phyloP scores from a whole-genome alignment of 2,888 invertebrate genomes.

The Hypena proboscidalis region DNA sequence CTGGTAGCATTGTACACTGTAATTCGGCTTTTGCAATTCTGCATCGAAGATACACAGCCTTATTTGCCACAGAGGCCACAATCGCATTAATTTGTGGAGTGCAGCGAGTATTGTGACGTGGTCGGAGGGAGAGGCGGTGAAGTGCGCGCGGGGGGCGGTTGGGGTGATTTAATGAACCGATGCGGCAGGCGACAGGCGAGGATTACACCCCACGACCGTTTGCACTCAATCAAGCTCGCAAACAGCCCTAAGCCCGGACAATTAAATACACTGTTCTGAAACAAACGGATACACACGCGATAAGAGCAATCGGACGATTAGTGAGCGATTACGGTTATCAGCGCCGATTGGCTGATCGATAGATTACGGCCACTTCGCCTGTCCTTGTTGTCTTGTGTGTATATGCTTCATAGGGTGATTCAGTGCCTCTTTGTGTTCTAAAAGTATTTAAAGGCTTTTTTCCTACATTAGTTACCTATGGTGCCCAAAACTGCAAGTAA shows the following conservation, averaged over 20 bases:
- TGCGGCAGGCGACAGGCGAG: conserved; percentile 79
- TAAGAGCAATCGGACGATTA: conserved; percentile 73
- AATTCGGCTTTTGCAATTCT: conserved; percentile 46
- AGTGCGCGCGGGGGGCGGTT: conserved; percentile 43
- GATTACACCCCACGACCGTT: conserved; percentile 81
- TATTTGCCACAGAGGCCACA: conserved; percentile 68
- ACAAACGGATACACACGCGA: conserved; percentile 76
- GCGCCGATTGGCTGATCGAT: conserved; percentile 47
- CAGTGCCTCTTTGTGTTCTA: too few species aligned
- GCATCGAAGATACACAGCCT: conserved; percentile 53
- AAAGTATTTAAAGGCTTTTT: too few species aligned
- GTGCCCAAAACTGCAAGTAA: not conserved
- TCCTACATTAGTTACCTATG: conserved; percentile 1
- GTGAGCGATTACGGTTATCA: conserved; percentile 56
- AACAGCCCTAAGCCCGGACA: conserved; percentile 80
- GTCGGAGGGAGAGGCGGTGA: conserved; percentile 36
- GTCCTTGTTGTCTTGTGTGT: conserved; percentile 4
- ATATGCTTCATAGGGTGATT: not conserved
- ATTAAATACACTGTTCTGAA: conserved; percentile 80
- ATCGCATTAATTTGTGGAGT: conserved; percentile 82
- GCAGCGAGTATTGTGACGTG: conserved; percentile 66
- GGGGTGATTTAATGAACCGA: conserved; percentile 82
- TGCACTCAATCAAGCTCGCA: conserved; percentile 84
- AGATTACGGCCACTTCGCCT: conserved; percentile 27
- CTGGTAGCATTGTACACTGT: conserved; percentile 27